Base-by-base conservation (phyloP, 2,888 invertebrate species). In the Amphiduros pacificus region DNA sequence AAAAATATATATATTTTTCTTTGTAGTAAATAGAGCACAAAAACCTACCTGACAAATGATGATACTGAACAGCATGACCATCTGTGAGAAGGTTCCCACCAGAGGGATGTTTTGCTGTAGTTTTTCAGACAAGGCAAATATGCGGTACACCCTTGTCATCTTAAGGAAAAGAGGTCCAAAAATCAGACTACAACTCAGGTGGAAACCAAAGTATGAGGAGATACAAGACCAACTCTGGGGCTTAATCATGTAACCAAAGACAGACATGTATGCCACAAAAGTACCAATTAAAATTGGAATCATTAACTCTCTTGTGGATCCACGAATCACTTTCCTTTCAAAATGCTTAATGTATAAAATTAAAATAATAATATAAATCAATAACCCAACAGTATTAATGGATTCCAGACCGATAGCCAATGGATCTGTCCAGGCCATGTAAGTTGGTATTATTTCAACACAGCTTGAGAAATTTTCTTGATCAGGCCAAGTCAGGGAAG, bases 141-240 rank as follows among this genome's bases (percentile, higher is more conserved):
- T 52, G 26, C 59, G 32, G 41, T 59, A 52, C 5, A 59, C 3
- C 4, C 59, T 32, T 2, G 4, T 5, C 4, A 24, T 51, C 26
- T 59, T 59, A 14, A 59, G 20, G 26, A 59, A 41, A 24, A 59
- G 27, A 5, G 59, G 59, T 9, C 51, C 59, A 40, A 52, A 59
- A n/a, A 59, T 51, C 5, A 59, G 11, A 4, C 52, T 52, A 26
- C 41, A 51, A 32, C 59, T 59, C n/a, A 59, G 2, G 32, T 59
- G 28, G 28, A 59, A 59, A 24, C 59, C 59, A 20, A 24, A 14
- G 28, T 29, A 59, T n/a, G 20, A 22, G 11, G 24, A 22, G 24
- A 26, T 40, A 26, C 59, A 59, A 17, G 32, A 6, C 27, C 26
- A 27, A 22, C 6, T 17, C 17, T 17, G 17, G 9, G 59, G 59